Conservation (phyloP, 2,113 vertebrate species). For the Gadus macrocephalus region DNA sequence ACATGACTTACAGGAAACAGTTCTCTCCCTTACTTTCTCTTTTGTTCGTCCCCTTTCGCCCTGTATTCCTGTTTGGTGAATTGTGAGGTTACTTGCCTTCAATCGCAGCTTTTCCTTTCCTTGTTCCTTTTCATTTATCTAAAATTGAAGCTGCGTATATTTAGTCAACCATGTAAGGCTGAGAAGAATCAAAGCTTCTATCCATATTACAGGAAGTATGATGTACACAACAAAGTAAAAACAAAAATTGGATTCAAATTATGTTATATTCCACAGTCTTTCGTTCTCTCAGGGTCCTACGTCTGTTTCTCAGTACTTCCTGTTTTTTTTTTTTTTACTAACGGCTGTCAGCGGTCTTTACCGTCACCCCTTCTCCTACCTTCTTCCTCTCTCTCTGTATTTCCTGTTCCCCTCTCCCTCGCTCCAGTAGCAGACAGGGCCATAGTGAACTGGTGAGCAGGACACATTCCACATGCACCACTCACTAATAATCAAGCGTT, state of each 20-base stretch:
- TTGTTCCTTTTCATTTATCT: too few relatives aligned
- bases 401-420: background rate
- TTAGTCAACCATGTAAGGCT: too few relatives aligned
- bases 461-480: slow-evolving; percentile 52
- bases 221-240: too few relatives aligned
- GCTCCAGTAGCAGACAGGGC: background rate
- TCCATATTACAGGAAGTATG: too few relatives aligned
- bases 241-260: too few relatives aligned
- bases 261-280: too few relatives aligned
- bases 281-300: too few relatives aligned
- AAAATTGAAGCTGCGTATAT: too few relatives aligned
- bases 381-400: slow-evolving; percentile 2
- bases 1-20: slow-evolving; percentile 67
- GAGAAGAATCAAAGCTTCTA: too few relatives aligned
- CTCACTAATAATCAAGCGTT: slow-evolving; percentile 37
- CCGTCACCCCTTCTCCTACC: background rate
- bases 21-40: slow-evolving; percentile 25
- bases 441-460: slow-evolving; percentile 42
- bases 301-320: too few relatives aligned
- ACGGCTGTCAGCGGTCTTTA: background rate
- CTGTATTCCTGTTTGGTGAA: background rate
- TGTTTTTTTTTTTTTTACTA: background rate
- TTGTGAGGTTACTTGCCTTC: too few relatives aligned
- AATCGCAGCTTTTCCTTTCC: too few relatives aligned
- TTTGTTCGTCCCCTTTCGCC: background rate